phyloP scores from a whole-genome alignment of 2,888 invertebrate genomes.

The Hirtodrosophila duncani region DNA sequence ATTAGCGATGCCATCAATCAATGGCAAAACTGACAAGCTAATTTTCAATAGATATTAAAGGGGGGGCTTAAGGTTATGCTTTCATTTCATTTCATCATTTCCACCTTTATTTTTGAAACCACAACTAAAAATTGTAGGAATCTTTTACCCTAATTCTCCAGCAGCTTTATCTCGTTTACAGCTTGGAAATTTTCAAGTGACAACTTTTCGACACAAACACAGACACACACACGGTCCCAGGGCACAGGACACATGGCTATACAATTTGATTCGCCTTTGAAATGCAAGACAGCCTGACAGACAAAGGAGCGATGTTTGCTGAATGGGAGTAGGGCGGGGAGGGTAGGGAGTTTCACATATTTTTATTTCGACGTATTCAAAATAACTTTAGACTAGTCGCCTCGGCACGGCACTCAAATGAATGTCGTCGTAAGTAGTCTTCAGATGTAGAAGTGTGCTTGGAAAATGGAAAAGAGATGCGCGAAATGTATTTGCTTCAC shows the following conservation, averaged over 20 bases:
- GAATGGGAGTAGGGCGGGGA: not conserved
- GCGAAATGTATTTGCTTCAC: too few relatives aligned
- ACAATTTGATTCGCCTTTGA: constrained; percentile 47
- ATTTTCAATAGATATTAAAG: too few relatives aligned
- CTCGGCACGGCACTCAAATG: constrained; percentile 51
- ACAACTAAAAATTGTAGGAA: not conserved
- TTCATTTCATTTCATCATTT: too few relatives aligned
- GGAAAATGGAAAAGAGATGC: constrained; percentile 20
- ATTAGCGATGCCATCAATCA: too few relatives aligned
- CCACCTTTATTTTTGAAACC: too few relatives aligned
- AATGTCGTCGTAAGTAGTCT: constrained; percentile 50
- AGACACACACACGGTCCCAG: constrained; percentile 31
- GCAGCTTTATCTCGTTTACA: constrained; percentile 36
- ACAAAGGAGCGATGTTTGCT: constrained; percentile 10
- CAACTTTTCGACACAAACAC: constrained; percentile 53
- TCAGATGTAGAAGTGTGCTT: not conserved
- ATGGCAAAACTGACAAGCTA: too few relatives aligned
- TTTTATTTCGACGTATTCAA: constrained; percentile 45
- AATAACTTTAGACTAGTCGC: constrained; percentile 54
- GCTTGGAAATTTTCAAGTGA: constrained; percentile 61
- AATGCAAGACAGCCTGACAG: constrained; percentile 24
- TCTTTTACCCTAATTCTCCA: constrained; percentile 1
- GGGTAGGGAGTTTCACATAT: constrained; percentile 33
- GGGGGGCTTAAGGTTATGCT: too few relatives aligned
- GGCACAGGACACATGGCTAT: constrained; percentile 36